Evolutionary conservation across 2,797 vertebrate genomes (phyloP).

Genomic region (Notolepis coatsorum): DNA sequence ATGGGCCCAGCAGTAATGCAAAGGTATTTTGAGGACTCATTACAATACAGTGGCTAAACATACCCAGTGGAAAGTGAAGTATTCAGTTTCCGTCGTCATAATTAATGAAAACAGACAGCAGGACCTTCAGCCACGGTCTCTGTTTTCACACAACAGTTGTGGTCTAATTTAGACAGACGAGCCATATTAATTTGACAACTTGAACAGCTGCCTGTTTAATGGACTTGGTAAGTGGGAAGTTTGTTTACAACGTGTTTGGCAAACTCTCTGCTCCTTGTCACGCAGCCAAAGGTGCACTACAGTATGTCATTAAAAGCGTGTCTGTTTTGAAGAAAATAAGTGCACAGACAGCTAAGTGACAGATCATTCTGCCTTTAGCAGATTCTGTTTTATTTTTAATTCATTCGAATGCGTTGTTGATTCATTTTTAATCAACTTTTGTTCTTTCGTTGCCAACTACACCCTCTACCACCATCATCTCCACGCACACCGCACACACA

Average conservation of each 20-base stretch:
- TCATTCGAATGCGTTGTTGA: not conserved
- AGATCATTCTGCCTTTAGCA: not conserved
- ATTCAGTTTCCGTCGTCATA: not conserved
- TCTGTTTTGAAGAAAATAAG: slow-evolving; percentile 23
- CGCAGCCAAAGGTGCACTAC: slow-evolving; percentile 28
- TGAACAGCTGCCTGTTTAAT: slow-evolving; percentile 55
- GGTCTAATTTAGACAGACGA: slow-evolving; percentile 53
- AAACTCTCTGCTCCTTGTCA: slow-evolving; percentile 23
- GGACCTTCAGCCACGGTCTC: not conserved
- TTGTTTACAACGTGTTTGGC: slow-evolving; percentile 36
- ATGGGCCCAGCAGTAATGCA: not conserved
- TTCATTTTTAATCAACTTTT: slow-evolving; percentile 7
- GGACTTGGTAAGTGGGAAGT: slow-evolving; percentile 42
- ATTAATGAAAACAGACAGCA: slow-evolving; percentile 15
- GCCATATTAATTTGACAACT: slow-evolving; percentile 30
- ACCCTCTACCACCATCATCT: slow-evolving; percentile 42
- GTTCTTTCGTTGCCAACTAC: slow-evolving; percentile 41
- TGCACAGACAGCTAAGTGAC: not conserved
- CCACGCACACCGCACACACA: slow-evolving; percentile 30
- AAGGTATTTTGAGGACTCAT: not conserved
- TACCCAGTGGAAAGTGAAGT: slow-evolving; percentile 1
- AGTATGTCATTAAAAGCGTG: slow-evolving; percentile 17
- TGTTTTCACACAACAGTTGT: slow-evolving; percentile 17
- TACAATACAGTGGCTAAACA: not conserved
- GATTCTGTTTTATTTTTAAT: slow-evolving; percentile 8